Evolutionary conservation across 2,113 vertebrate species (phyloP).

Genomic region (Bubalus kerabau): DNA sequence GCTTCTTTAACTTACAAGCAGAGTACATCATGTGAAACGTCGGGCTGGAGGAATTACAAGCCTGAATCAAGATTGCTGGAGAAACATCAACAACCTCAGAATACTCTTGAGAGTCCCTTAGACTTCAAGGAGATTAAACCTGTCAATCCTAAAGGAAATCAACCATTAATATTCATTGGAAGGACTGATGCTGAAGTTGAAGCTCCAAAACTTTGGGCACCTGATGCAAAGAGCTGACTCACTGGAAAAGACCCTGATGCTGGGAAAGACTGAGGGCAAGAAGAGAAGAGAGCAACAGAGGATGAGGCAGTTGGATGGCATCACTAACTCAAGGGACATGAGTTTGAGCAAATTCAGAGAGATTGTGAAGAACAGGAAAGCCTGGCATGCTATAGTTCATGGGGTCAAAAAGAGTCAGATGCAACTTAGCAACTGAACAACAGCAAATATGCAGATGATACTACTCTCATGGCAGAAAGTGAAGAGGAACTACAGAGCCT

Average conservation of each 20-base stretch:
- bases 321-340: not conserved
- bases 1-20: not conserved
- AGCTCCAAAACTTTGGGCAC: not conserved
- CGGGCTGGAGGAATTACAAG: not conserved
- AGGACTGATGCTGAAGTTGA: not conserved
- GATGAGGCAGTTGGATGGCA: not conserved
- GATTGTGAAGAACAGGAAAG: not conserved
- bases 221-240: not conserved
- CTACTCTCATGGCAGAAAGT: not conserved
- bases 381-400: not conserved
- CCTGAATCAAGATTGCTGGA: not conserved
- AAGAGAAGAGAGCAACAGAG: not conserved
- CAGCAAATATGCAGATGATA: not conserved
- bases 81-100: not conserved
- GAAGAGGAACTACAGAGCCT: not conserved
- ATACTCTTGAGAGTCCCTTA: not conserved
- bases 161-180: not conserved
- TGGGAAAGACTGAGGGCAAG: not conserved
- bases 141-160: not conserved
- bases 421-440: not conserved
- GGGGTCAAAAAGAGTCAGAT: fast-evolving
- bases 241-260: not conserved
- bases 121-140: not conserved
- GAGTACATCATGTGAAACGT: not conserved
- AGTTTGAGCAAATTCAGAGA: not conserved